Conservation (phyloP, 2,888 invertebrate species). For the Pyralis farinalis region DNA sequence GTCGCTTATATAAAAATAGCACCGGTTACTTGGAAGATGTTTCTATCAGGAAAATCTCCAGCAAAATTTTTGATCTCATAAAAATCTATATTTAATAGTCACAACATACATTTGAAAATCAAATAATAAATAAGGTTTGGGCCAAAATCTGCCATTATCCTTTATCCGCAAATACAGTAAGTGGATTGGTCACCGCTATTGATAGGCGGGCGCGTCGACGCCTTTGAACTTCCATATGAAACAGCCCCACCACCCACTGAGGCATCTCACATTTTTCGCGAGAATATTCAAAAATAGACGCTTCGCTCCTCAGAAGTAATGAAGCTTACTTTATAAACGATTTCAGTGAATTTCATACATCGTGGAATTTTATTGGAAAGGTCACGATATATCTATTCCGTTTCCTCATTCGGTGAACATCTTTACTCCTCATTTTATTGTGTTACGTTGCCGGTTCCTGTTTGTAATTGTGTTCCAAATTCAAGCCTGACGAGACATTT, state of each 20-base stretch:
- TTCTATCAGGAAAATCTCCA: too few species aligned
- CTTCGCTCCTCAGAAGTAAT: constrained; percentile 52
- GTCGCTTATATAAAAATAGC: too few species aligned
- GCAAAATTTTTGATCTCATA: too few species aligned
- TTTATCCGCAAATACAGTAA: constrained; percentile 16
- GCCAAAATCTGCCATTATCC: too few species aligned
- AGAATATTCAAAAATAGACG: constrained; percentile 58
- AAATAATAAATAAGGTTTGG: too few species aligned
- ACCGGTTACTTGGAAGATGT: too few species aligned
- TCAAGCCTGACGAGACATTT: constrained; percentile 23
- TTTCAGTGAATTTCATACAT: constrained; percentile 58
- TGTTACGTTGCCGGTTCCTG: constrained; percentile 28
- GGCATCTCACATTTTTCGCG: constrained; percentile 40
- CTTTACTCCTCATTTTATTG: constrained; percentile 39
- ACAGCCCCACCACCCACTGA: constrained; percentile 26
- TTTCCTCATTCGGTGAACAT: constrained; percentile 26
- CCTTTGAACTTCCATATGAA: constrained; percentile 41
- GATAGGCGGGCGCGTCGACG: constrained; percentile 24
- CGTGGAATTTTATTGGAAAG: constrained; percentile 56
- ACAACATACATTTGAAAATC: too few species aligned
- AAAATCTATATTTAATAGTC: too few species aligned
- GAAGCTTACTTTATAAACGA: constrained; percentile 66
- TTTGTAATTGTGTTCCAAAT: constrained; percentile 27
- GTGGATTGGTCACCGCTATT: constrained; percentile 37
- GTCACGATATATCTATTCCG: constrained; percentile 37